These are phyloP conservation scores for Alethe castanea DNA, from an alignment of 2,113 vertebrate genomes.

Conservation along the genomic window DNA sequence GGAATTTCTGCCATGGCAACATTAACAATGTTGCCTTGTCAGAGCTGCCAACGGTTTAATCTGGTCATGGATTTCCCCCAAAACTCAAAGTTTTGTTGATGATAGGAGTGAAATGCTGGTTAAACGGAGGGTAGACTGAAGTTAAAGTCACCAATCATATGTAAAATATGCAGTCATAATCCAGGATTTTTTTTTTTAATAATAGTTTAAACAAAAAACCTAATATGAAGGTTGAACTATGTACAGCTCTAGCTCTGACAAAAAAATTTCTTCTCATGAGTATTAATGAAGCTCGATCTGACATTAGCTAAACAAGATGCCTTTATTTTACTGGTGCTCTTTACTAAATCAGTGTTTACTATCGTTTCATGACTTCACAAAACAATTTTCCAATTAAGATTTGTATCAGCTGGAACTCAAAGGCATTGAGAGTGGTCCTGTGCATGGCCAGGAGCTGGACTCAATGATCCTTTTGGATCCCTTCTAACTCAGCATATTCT, in stretches of 20 bases:
- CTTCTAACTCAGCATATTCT: not conserved
- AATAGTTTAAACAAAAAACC: not conserved
- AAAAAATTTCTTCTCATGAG: not conserved
- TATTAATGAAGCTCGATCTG: not conserved
- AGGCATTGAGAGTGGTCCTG: not conserved
- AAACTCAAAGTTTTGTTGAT: not conserved
- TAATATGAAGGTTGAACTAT: not conserved
- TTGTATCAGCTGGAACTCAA: not conserved
- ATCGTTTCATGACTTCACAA: not conserved
- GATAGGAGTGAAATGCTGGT: not conserved
- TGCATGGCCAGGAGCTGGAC: not conserved
- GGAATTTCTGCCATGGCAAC: not conserved
- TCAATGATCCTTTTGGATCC: fast-evolving
- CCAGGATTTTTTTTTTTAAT: not conserved
- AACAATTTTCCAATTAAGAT: not conserved
- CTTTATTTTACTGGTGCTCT: not conserved
- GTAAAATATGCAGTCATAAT: not conserved
- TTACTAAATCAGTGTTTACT: not conserved
- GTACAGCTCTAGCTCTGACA: not conserved
- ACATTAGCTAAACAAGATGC: not conserved
- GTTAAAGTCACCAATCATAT: not conserved
- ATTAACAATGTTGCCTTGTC: not conserved
- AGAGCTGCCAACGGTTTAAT: not conserved
- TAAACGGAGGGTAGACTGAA: not conserved
- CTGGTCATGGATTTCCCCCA: not conserved